Conservation (phyloP, 1,140 invertebrate genomes). For the Neotoxoptera formosana region DNA sequence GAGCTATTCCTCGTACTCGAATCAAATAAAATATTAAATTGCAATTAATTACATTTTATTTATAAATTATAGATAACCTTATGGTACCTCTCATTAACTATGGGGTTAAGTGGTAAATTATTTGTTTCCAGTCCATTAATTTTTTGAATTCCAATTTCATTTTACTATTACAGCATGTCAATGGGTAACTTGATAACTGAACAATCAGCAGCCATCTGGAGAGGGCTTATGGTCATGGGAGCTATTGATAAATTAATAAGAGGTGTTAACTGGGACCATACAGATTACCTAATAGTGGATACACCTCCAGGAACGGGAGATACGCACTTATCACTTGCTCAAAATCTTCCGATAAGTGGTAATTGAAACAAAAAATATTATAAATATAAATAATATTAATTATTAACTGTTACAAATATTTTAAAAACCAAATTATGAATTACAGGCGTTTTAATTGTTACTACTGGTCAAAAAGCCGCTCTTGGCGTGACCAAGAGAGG, state of each 20-base stretch:
- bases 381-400: not conserved
- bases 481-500: conserved; percentile 82
- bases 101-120: conserved; percentile 85
- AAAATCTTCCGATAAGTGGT: conserved; percentile 86
- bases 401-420: not conserved
- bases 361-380: conserved; percentile 57
- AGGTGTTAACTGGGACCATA: conserved; percentile 81
- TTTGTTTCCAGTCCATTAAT: not conserved
- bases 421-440: not conserved
- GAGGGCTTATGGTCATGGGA: conserved; percentile 94
- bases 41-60: conserved; percentile 50
- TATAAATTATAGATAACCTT: conserved; percentile 71
- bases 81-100: conserved; percentile 90
- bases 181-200: conserved; percentile 88
- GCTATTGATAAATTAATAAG: conserved; percentile 84
- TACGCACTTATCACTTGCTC: conserved; percentile 85
- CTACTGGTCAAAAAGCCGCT: conserved; percentile 84
- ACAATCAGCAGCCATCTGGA: conserved; percentile 83
- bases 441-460: conserved; percentile 79
- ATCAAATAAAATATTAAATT: conserved; percentile 14
- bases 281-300: conserved; percentile 86
- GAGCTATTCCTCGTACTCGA: not conserved
- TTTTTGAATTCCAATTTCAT: not conserved
- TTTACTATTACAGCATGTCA: conserved; percentile 75
- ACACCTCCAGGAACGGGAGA: conserved; percentile 93